Conservation (phyloP, 2,797 vertebrate species). For the Poecilia wingei region DNA sequence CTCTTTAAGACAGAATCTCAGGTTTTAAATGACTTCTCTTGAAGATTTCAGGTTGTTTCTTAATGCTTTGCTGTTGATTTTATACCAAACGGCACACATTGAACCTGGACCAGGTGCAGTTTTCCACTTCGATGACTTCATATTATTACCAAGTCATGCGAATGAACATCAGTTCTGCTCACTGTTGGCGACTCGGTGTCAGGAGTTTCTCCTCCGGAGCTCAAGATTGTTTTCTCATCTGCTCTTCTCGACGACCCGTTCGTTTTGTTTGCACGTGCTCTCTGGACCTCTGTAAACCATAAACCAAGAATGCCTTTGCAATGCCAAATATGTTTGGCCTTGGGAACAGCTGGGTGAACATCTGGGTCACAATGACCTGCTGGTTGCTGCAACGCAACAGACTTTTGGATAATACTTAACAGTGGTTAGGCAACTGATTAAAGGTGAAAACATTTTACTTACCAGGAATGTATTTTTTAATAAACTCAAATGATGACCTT, state of each 20-base stretch:
- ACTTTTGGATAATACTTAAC: conserved; percentile 8
- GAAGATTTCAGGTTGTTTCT: not conserved
- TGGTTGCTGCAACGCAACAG: not conserved
- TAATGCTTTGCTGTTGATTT: not conserved
- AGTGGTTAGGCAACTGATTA: not conserved
- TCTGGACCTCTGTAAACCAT: conserved; percentile 29
- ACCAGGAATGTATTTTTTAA: not conserved
- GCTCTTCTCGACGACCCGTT: not conserved
- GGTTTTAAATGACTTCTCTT: not conserved
- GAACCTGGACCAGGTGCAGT: not conserved
- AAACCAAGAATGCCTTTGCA: conserved; percentile 13
- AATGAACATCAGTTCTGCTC: not conserved
- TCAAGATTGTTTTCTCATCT: conserved; percentile 21
- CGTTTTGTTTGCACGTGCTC: not conserved
- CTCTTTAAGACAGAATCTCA: conserved; percentile 1
- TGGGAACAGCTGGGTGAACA: conserved; percentile 13
- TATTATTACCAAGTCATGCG: not conserved
- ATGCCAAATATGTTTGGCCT: conserved; percentile 5
- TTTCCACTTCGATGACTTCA: not conserved
- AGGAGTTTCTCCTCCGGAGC: not conserved
- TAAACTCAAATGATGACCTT: not conserved
- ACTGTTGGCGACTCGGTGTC: not conserved
- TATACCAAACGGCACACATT: not conserved
- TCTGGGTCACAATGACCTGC: conserved; percentile 41
- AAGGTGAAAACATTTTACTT: not conserved